Base-by-base conservation (phyloP, 1,140 invertebrate genomes). In the Thaumetopoea pityocampa region DNA sequence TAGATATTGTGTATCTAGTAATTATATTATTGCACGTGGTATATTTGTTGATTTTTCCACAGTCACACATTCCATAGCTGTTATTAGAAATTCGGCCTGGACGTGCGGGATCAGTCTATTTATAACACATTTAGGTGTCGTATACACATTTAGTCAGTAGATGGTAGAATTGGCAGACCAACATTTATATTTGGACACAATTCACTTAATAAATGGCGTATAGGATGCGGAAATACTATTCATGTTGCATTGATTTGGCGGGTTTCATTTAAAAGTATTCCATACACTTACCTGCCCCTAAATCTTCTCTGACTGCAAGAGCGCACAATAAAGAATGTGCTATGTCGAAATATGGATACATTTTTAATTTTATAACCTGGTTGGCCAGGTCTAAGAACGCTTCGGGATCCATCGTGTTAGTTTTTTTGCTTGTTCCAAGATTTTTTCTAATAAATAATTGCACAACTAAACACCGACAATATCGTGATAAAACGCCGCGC, bases 321-420 rank as follows among this genome's bases (percentile, higher is more conserved):
- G 95, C 95, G 82, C 94, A 95, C 22, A 98, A 88, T 57, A 95
- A 89, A 85, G 92, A 93, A 86, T 99, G 96, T 47, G 97, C 97
- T 65, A 98, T 93, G 81, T 99, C 98, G 86, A 99, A 99, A 88
- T 98, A 99, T 19, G 98, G 98, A 84, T 94, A 99, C 97, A 99
- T 99, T 89, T 99, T 98, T 54, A 99, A 89, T 86, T 99, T 98
- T 55, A 97, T 97, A 82, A 99, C 96, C 90, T 97, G 95, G 86
- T 98, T 98, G 86, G 97, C 96, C 88, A 98, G 90, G 79, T 99
- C 97, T 67, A 99, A 89, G 85, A 98, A 98, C 26, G 96, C 93
- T 89, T 98, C 96, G 70, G 96, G 95, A 92, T 98, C 96, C 95
- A 98, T 95, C 60, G 51, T 81, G 67, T 41, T 49, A 48, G 61